Conservation (phyloP, 2,888 invertebrate species). For the Drosophila nr. perissopoda region DNA sequence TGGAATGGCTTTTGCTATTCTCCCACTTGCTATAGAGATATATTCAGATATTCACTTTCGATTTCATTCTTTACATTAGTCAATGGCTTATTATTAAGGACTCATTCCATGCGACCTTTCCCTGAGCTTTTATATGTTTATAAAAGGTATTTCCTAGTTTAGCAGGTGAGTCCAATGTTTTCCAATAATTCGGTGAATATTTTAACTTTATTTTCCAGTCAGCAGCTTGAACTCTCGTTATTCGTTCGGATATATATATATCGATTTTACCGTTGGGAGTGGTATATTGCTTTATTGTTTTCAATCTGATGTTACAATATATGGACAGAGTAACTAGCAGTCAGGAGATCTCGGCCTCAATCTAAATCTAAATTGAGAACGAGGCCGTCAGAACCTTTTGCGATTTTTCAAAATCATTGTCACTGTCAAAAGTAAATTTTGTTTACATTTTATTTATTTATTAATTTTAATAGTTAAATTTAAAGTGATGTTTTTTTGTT, state of each 20-base stretch:
- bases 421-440: slow-evolving; percentile 12
- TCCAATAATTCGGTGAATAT: neutral
- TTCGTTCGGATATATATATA: neutral
- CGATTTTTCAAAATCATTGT: neutral
- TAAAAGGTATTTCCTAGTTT: neutral
- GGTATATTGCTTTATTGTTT: neutral
- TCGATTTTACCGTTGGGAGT: neutral
- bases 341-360: neutral
- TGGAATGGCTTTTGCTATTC: neutral
- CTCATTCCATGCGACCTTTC: neutral
- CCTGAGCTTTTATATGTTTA: neutral
- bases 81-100: neutral
- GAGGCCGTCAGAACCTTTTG: neutral
- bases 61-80: neutral
- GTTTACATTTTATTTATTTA: slow-evolving; percentile 57
- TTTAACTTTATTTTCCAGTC: neutral
- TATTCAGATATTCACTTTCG: neutral
- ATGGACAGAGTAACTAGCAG: neutral
- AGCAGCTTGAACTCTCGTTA: neutral
- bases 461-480: slow-evolving; percentile 67
- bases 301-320: neutral
- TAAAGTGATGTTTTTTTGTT: slow-evolving; percentile 67
- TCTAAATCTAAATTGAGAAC: neutral
- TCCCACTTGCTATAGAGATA: neutral
- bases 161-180: neutral